phyloP scores from a whole-genome alignment of 2,797 vertebrate genomes.

The Astyanax mexicanus region DNA sequence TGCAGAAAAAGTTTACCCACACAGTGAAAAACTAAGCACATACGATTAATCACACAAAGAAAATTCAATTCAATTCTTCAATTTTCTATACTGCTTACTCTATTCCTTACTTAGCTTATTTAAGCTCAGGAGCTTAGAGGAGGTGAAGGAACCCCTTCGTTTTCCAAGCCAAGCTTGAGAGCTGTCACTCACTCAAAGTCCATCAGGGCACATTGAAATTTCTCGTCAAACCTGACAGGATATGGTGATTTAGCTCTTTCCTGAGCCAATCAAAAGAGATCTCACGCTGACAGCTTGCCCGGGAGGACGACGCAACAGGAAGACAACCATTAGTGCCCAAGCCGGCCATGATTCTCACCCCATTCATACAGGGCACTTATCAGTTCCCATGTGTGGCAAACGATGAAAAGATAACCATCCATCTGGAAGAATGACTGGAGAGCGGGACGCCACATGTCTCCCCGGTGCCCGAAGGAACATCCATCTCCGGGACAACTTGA shows the following conservation, averaged over 20 bases:
- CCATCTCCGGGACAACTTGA: slow-evolving; percentile 15
- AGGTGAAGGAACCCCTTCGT: background rate
- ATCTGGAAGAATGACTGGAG: slow-evolving; percentile 36
- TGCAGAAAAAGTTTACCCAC: background rate
- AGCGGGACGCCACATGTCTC: background rate
- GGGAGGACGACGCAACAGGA: slow-evolving; percentile 10
- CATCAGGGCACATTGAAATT: slow-evolving; percentile 15
- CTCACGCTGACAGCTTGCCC: slow-evolving; percentile 12
- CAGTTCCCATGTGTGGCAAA: slow-evolving; percentile 9
- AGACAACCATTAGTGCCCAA: slow-evolving; percentile 35
- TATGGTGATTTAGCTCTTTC: slow-evolving; percentile 21
- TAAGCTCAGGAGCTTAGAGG: background rate
- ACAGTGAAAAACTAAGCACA: background rate
- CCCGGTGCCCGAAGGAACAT: background rate
- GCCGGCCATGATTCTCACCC: slow-evolving; percentile 59
- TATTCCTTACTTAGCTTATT: background rate
- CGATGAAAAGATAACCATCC: slow-evolving; percentile 21
- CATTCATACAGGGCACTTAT: slow-evolving; percentile 27
- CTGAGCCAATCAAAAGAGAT: slow-evolving; percentile 20
- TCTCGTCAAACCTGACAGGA: slow-evolving; percentile 15
- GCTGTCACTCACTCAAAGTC: slow-evolving; percentile 40
- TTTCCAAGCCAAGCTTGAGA: slow-evolving; percentile 17
- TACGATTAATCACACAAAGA: background rate
- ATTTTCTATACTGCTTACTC: background rate
- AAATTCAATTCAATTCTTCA: background rate